Evolutionary conservation across 2,888 invertebrate species (phyloP).

Genomic region (Drosophila ustulata): DNA sequence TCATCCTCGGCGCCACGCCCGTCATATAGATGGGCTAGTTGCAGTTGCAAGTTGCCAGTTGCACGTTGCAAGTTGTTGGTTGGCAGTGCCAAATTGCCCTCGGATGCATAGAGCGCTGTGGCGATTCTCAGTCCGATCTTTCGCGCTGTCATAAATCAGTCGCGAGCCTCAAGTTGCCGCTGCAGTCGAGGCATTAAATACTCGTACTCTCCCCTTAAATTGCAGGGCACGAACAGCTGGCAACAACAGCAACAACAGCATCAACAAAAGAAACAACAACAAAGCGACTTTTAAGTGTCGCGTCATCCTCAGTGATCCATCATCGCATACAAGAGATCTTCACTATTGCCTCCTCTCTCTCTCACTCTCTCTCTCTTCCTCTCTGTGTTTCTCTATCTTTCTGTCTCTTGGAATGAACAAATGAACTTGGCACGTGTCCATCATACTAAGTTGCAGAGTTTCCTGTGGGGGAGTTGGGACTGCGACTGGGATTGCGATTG

Average conservation of each 20-base stretch:
- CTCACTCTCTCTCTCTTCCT: not conserved
- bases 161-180: constrained; percentile 63
- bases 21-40: constrained; percentile 43
- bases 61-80: constrained; percentile 4
- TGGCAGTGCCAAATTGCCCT: constrained; percentile 66
- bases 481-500: not conserved
- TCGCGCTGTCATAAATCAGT: constrained; percentile 76
- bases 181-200: constrained; percentile 64
- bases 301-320: constrained; percentile 76
- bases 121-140: constrained; percentile 52
- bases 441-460: constrained; percentile 55
- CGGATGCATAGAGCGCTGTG: constrained; percentile 42
- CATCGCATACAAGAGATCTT: constrained; percentile 63
- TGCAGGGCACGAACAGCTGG: constrained; percentile 70
- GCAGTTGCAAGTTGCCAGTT: constrained; percentile 34
- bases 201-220: constrained; percentile 69
- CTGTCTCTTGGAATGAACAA: constrained; percentile 29
- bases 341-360: constrained; percentile 3
- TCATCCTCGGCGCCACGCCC: constrained; percentile 71
- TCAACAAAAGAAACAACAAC: constrained; percentile 46
- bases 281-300: constrained; percentile 72
- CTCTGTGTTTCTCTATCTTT: not conserved
- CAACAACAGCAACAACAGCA: constrained; percentile 28
- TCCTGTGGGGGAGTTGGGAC: constrained; percentile 49
- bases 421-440: constrained; percentile 76